Evolutionary conservation across 64 coral and sea anemone species (phyloP).

Genomic region (Stylophora pistillata): DNA sequence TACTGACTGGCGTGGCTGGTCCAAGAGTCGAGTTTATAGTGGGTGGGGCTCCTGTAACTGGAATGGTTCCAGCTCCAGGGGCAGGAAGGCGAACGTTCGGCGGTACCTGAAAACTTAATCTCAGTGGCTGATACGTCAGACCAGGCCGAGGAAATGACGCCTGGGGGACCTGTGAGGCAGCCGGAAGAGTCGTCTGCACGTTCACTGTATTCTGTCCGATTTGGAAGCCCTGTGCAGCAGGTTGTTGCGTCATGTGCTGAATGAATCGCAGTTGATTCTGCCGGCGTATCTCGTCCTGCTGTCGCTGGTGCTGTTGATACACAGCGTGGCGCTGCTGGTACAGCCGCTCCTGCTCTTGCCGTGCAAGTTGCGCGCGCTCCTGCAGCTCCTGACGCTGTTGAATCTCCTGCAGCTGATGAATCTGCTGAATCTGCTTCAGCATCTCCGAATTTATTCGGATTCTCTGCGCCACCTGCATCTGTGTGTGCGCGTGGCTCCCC

Average conservation of each 20-base stretch:
- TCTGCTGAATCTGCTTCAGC: conserved; percentile 76
- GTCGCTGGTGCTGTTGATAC: conserved; percentile 28
- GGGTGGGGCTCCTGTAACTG: not conserved
- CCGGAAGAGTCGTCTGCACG: conserved; percentile 9
- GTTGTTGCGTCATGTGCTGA: conserved; percentile 22
- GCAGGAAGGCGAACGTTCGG: not conserved
- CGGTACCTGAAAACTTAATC: not conserved
- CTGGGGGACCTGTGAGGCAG: not conserved
- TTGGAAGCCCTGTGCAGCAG: not conserved
- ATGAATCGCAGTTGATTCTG: conserved; percentile 52
- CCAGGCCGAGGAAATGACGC: not conserved
- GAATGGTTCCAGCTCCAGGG: not conserved
- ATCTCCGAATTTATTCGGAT: conserved; percentile 58
- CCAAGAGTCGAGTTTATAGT: not conserved
- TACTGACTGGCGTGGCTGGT: not conserved
- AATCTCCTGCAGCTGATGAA: conserved; percentile 48
- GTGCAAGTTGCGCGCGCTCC: conserved; percentile 9
- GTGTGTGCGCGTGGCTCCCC: conserved; percentile 3
- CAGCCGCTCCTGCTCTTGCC: conserved; percentile 40
- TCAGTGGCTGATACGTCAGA: not conserved
- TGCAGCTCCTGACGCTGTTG: conserved; percentile 59
- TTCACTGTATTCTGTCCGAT: conserved; percentile 16
- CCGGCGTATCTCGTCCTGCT: conserved; percentile 50
- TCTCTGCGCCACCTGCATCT: conserved; percentile 20
- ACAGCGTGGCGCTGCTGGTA: conserved; percentile 33